Evolutionary conservation across 2,888 invertebrate species (phyloP).

Genomic region (Drosophila nr. fundita): DNA sequence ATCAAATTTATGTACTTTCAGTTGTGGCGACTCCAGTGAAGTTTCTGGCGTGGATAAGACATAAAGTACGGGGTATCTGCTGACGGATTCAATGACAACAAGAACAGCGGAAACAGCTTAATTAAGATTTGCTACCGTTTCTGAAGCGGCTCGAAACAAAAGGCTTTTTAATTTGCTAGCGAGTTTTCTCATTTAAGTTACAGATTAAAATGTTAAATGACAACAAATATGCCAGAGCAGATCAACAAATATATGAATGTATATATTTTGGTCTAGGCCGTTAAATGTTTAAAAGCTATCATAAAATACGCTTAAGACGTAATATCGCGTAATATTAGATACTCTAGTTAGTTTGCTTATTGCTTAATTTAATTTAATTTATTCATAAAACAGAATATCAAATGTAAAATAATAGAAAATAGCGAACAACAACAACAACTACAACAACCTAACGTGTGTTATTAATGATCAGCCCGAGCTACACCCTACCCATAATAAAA

Average conservation of each 20-base stretch:
- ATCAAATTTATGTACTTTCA: slow-evolving; percentile 58
- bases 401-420: slow-evolving; percentile 65
- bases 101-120: slow-evolving; percentile 43
- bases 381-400: slow-evolving; percentile 71
- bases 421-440: slow-evolving; percentile 38
- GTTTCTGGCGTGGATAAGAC: slow-evolving; percentile 73
- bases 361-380: slow-evolving; percentile 81
- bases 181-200: slow-evolving; percentile 60
- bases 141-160: slow-evolving; percentile 63
- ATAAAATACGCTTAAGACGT: slow-evolving; percentile 75
- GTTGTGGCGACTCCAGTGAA: slow-evolving; percentile 81
- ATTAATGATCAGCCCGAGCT: slow-evolving; percentile 48
- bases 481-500: slow-evolving; percentile 18
- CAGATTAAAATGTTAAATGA: slow-evolving; percentile 66
- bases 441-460: slow-evolving; percentile 47
- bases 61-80: slow-evolving; percentile 31
- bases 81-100: slow-evolving; percentile 31
- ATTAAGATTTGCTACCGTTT: slow-evolving; percentile 69
- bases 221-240: slow-evolving; percentile 47
- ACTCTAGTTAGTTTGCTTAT: slow-evolving; percentile 78
- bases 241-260: slow-evolving; percentile 24
- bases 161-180: slow-evolving; percentile 59
- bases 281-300: slow-evolving; percentile 54
- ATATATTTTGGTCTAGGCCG: slow-evolving; percentile 43
- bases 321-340: slow-evolving; percentile 68